Evolutionary conservation across 2,797 vertebrate species (phyloP).

Genomic region (Oophaga sylvatica): DNA sequence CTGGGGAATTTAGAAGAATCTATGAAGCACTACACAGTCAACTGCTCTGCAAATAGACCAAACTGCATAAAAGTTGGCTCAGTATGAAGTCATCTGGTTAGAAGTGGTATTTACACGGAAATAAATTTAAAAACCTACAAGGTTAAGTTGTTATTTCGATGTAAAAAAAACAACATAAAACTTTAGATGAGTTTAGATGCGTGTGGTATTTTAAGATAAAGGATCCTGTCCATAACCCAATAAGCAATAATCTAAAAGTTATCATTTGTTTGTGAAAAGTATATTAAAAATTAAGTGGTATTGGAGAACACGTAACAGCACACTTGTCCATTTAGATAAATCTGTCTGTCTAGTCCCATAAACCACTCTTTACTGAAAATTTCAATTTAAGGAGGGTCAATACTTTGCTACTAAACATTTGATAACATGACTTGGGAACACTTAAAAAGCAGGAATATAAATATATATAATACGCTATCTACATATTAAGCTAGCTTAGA

Average conservation of each 20-base stretch:
- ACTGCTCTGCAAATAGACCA: slow-evolving; percentile 74
- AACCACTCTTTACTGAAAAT: background rate
- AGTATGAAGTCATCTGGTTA: background rate
- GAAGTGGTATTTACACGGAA: rapidly evolving
- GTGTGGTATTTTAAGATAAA: slow-evolving; percentile 1
- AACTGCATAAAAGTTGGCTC: slow-evolving; percentile 58
- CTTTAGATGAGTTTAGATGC: slow-evolving; percentile 18
- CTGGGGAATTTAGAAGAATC: slow-evolving; percentile 63
- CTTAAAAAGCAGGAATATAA: background rate
- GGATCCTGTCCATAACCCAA: background rate
- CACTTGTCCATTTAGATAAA: background rate
- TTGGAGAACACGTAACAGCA: background rate
- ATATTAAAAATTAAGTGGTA: too few species aligned
- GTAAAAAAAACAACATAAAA: background rate
- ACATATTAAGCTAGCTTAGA: background rate
- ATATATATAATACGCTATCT: background rate
- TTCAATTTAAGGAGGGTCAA: background rate
- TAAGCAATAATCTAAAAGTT: background rate
- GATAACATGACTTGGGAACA: background rate
- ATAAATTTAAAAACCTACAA: background rate
- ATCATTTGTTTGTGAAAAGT: background rate
- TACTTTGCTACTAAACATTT: background rate
- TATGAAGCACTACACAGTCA: slow-evolving; percentile 66
- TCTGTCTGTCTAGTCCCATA: background rate
- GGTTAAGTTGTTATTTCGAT: background rate